Conservation (phyloP, 2,888 invertebrate genomes). For the Abrostola tripartita region DNA sequence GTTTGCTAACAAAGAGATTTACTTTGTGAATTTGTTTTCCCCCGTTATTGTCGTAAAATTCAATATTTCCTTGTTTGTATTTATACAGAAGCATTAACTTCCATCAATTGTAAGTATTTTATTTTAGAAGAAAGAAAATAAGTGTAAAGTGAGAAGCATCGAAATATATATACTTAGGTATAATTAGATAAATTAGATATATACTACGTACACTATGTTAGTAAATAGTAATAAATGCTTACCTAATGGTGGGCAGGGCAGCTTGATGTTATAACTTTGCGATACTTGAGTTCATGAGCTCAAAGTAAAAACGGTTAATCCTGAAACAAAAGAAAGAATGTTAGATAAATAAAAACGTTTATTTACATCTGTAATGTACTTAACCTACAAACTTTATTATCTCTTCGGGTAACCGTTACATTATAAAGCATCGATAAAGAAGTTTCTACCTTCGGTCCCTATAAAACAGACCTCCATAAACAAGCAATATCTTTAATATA, state of each 20-base stretch:
- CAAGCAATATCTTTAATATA: conserved; percentile 83
- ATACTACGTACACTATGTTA: no score
- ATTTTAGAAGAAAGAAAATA: conserved; percentile 2
- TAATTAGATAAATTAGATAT: no score
- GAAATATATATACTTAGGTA: no score
- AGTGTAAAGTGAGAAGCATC: no score
- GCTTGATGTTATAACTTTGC: conserved; percentile 81
- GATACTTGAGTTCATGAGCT: conserved; percentile 74
- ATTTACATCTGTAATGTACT: conserved; percentile 61
- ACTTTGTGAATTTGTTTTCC: conserved; percentile 24
- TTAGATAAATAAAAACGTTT: conserved; percentile 43
- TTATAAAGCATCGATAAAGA: conserved; percentile 79
- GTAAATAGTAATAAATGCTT: conserved; percentile 45
- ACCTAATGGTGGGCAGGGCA: conserved; percentile 79
- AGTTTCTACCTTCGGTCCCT: conserved; percentile 73
- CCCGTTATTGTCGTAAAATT: conserved; percentile 1
- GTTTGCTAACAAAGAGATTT: conserved; percentile 38
- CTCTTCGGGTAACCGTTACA: conserved; percentile 76
- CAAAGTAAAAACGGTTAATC: conserved; percentile 59
- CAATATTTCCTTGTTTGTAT: neutral
- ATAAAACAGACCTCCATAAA: conserved; percentile 85
- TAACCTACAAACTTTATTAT: conserved; percentile 71
- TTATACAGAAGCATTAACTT: neutral
- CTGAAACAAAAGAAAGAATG: conserved; percentile 75
- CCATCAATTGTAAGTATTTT: conserved; percentile 3